Evolutionary conservation across 2,797 vertebrate genomes (phyloP), one percentile per base, ranked within the genome.

Genomic region (Taeniopygia guttata): DNA sequence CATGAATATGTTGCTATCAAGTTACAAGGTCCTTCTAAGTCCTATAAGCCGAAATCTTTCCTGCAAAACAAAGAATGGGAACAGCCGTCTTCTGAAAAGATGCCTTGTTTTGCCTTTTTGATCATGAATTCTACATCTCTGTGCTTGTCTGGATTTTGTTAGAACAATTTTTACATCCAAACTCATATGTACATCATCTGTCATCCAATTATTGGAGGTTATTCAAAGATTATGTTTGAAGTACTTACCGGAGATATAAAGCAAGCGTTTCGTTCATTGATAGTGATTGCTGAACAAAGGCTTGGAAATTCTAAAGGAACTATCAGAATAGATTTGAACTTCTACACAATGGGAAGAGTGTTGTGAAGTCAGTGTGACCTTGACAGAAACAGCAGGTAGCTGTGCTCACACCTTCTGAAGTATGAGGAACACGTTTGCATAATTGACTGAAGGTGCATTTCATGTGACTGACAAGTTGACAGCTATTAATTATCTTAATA

Each of bases 401-500:
- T 92, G 60, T 49, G 52, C 58, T 84, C 64, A 51, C 76, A 56
- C 42, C 74, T 93, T 94, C 72, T 89, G 58, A 91, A 90, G 62
- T 76, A 75, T 46, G 73, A 93, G 93, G 80, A 55, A 58, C 20
- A 21, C 0, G 1, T 84, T 84, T 96, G 87, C 84, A 93, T 96
- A 97, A 97, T 95, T 97, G 97, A 85, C 93, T 77, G 45, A 94
- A 96, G 93, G 76, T 66, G 79, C 58, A 96, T 96, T 97, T 95
- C 92, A 94, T 95, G 74, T 93, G 89, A 97, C 56, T 97, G 98
- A 97, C 89, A 94, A 84, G 76, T 96, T 96, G 97, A 97, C 96
- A 95, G 76, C 85, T 49, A 98, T 98, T 98, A 97, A 98, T 98
- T 97, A 95, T 96, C 95, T 96, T 97, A 97, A 97, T 98, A 96